Evolutionary conservation across 2,797 vertebrate genomes (phyloP).

Genomic region (Anas georgica): DNA sequence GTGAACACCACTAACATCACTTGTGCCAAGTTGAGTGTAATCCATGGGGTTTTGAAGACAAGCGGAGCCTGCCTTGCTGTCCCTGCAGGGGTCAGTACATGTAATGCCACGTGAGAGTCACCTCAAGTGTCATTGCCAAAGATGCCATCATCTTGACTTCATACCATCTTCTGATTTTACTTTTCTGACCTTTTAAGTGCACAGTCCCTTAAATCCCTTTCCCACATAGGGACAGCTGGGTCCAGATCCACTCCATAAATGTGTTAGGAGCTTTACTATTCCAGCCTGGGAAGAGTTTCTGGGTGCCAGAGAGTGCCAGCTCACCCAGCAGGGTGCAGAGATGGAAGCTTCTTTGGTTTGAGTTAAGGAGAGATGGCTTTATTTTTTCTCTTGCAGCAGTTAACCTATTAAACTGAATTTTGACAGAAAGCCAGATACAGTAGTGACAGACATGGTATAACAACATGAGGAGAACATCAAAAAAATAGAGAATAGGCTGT

Average conservation of each 20-base stretch:
- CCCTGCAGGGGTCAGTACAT: neutral
- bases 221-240: accelerated
- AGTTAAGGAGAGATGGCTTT: neutral
- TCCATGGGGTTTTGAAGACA: neutral
- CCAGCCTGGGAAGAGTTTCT: neutral
- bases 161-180: neutral
- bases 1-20: neutral
- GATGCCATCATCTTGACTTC: neutral
- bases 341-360: neutral
- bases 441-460: neutral
- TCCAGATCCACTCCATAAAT: neutral
- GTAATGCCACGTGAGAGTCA: neutral
- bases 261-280: neutral
- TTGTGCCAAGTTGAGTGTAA: neutral
- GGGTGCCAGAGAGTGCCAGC: neutral
- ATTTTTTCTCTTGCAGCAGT: neutral
- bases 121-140: neutral
- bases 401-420: neutral
- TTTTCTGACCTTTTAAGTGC: neutral
- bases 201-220: neutral
- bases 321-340: neutral
- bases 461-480: neutral
- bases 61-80: neutral
- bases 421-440: neutral
- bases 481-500: neutral